Evolutionary conservation across 2,888 invertebrate species (phyloP), one percentile per base, ranked within the genome.

Genomic region (Atethmia centrago): DNA sequence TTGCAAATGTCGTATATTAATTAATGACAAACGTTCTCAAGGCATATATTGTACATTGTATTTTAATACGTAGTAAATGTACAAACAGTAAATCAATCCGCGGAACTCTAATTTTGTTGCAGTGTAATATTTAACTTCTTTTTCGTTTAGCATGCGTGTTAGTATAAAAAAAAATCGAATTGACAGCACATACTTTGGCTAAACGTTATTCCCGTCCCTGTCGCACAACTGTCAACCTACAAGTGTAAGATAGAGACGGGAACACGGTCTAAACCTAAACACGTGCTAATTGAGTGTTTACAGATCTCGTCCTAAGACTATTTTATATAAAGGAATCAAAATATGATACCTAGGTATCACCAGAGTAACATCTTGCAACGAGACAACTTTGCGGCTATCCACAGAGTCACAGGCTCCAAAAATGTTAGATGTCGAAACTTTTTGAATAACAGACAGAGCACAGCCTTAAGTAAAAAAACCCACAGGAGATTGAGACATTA

Each of bases 1-100:
- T 76, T 70, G 66, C 68, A 75, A 80, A 71, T 71, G 59, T 78
- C 71, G 65, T 82, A 62, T 71, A 82, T 61, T 79, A 69, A 84
- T 75, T 74, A 72, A 84, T 74, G 78, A 69, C 62, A 55, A 74
- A 62, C 72, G 64, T 77, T 82, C 70, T 71, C 56, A 77, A 73
- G 36, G 28, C 53, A 64, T 67, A 70, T 58, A 72, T 76, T 67
- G 49, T 73, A 65, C 61, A 68, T 64, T 77, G 70, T 77, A 82
- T 71, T 81, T 73, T 77, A 71, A 65, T 80, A 68, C 69, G 14
- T 21, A 59, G 69, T 49, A 36, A n/a, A 59, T 47, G 1, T 51
- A 47, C 0, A 36, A 56, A 59, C 84, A 83, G 80, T 63, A 80
- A 4, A 45, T 25, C 74, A 69, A 58, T 36, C 10, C 14, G 2